Base-by-base conservation (phyloP, 2,113 vertebrate species). In the Dipodomys ordii region DNA sequence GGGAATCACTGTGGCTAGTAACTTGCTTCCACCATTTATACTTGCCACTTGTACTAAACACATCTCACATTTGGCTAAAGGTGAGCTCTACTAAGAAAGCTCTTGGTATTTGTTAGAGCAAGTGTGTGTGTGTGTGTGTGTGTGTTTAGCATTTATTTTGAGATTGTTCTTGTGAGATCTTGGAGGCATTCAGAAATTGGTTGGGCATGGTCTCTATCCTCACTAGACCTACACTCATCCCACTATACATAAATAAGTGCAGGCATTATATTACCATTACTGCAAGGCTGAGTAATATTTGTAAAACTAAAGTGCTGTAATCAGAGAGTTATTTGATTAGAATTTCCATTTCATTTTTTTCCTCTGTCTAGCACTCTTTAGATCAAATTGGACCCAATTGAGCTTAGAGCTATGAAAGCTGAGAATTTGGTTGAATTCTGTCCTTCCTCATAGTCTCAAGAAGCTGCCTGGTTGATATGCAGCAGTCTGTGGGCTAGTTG, bases 401-500 rank as follows among this genome's bases (percentile, higher is more conserved):
- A 90, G 32, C 10, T 94, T 67, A 46, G 49, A 92, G 39, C 67
- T 85, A 20, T 84, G 71, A 72, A 82, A 92, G 23, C 57, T 39
- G 78, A 94, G 28, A 28, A 10, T 62, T 81, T 79, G 72, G 64
- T 44, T 19, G 65, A 83, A 62, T 86, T 65, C 30, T 64, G 22
- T 94, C 53, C 86, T 88, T 57, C 32, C 6, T 30, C 20, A 16
- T 4, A 87, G 83, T 77, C 19, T 89, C 22, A 30, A 73, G 84
- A 79, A 95, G 80, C 71, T 87, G 2, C 22, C 1, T 35, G 39
- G 35, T 57, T 57, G 87, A 84, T 30, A 5, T 27, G 7, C 13
- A 84, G 67, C 67, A 81, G 2, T 83, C 74, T 69, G 67, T 90
- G 79, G 79, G 67, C 60, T 93, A 69, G 96, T 96, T 97, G 89